Evolutionary conservation across 1,140 invertebrate genomes (phyloP).

Genomic region (Diachasmimorpha longicaudata): DNA sequence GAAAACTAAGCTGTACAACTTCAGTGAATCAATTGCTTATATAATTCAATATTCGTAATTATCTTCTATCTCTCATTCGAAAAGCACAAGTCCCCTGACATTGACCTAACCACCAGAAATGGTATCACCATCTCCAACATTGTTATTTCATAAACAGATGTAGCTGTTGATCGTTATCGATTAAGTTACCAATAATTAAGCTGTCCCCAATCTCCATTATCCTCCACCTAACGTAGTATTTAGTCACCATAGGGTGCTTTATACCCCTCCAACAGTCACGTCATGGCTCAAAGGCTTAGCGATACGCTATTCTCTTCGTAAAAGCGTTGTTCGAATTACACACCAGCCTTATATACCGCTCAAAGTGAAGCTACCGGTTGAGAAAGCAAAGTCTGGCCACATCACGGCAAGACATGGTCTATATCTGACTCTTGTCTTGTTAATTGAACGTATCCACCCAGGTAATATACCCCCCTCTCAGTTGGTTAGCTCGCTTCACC

Average conservation of each 20-base stretch:
- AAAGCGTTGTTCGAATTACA: not conserved
- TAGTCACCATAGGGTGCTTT: not conserved
- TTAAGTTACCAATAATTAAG: conserved; percentile 7
- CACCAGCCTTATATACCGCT: not conserved
- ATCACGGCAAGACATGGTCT: not conserved
- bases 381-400: not conserved
- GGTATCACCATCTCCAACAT: no score
- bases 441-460: not conserved
- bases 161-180: not conserved
- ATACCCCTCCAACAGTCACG: not conserved
- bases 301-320: not conserved
- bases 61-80: no score
- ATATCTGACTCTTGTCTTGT: not conserved
- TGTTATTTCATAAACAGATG: not conserved
- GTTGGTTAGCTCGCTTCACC: not conserved
- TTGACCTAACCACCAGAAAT: no score
- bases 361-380: not conserved
- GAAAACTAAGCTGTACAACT: no score
- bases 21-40: no score
- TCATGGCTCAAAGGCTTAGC: not conserved
- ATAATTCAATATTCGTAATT: no score
- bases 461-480: not conserved
- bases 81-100: no score
- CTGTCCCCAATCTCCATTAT: not conserved
- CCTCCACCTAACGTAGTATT: not conserved